Percentiles rank a stretch among this genome's conserved stretches.
Evolutionary conservation across 2,797 vertebrate genomes (phyloP).

Genomic region (Leucoraja ocellata): DNA sequence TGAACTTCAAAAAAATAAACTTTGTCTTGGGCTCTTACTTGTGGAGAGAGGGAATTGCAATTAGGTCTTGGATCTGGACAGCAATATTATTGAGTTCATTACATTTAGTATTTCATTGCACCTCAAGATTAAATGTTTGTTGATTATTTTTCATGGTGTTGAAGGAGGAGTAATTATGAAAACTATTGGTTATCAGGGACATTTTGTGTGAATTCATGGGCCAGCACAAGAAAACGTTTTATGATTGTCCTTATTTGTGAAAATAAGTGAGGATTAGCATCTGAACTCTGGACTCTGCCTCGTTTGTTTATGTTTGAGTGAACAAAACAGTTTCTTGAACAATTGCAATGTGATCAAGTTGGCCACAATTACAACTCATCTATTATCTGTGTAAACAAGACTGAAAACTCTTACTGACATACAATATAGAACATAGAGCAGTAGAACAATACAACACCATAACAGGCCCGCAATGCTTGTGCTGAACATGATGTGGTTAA

Average conservation of each 20-base stretch:
- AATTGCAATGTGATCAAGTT: not conserved
- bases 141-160: not conserved
- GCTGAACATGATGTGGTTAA: no score
- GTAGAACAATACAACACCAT: not conserved
- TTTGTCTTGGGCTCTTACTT: conserved; percentile 28
- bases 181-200: not conserved
- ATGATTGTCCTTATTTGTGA: not conserved
- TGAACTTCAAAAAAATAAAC: conserved; percentile 38
- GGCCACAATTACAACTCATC: no score
- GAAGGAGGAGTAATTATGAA: not conserved
- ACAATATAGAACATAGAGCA: no score
- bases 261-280: not conserved
- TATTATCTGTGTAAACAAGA: no score
- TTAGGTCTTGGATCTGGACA: not conserved
- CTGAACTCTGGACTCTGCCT: not conserved
- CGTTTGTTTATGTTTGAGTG: not conserved
- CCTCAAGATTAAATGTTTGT: not conserved
- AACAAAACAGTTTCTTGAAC: not conserved
- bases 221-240: not conserved
- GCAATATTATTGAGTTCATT: not conserved
- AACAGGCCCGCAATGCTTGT: not conserved
- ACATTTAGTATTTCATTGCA: not conserved
- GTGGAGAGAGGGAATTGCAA: not conserved
- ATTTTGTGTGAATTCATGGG: not conserved
- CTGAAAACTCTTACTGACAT: no score